Conservation (phyloP, 2,888 invertebrate species). For the Eurytoma adleriae region DNA sequence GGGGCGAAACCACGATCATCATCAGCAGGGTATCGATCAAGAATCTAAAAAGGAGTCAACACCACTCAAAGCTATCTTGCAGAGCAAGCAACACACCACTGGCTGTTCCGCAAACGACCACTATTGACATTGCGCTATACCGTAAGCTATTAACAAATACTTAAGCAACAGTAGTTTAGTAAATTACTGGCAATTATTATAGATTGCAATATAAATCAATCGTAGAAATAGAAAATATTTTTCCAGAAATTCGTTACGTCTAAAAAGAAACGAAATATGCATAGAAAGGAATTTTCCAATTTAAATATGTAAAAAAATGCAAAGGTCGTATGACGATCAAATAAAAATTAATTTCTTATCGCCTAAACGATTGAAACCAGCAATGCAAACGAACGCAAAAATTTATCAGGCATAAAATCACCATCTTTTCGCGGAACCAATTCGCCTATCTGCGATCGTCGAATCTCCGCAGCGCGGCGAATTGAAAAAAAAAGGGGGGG, state of each 20-base stretch:
- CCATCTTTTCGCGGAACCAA: not conserved
- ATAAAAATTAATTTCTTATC: no score
- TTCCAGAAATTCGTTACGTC: no score
- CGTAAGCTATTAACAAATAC: conserved; percentile 80
- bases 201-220: no score
- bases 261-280: no score
- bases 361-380: no score
- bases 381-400: not conserved
- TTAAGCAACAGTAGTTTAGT: no score
- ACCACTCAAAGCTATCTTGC: conserved; percentile 90
- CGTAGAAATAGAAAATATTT: no score
- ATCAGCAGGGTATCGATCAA: conserved; percentile 89
- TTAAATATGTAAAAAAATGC: no score
- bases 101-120: conserved; percentile 87
- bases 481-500: not conserved
- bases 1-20: conserved; percentile 23
- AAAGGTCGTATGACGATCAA: no score
- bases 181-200: no score
- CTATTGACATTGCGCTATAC: conserved; percentile 89
- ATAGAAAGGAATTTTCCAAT: no score
- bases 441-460: not conserved
- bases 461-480: not conserved
- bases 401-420: not conserved
- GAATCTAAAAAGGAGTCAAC: conserved; percentile 88
- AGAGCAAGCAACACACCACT: conserved; percentile 92